Conservation (phyloP, 1,140 invertebrate species). For the Archivesica marissinica region DNA sequence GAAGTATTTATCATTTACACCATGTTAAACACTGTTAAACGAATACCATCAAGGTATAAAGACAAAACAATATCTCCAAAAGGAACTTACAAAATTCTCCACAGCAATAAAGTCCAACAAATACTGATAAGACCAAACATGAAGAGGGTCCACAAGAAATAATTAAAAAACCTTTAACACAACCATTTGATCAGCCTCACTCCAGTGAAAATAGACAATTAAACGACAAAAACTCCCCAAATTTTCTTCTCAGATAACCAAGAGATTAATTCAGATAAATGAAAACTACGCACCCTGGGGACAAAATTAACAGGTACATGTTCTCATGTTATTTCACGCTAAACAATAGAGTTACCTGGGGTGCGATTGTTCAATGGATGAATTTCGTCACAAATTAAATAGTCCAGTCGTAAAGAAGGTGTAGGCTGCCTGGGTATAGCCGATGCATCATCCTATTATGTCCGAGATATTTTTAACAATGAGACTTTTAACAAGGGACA, state of each 20-base stretch:
- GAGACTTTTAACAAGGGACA: conserved; percentile 46
- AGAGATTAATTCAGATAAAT: conserved; percentile 61
- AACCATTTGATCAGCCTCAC: conserved; percentile 4
- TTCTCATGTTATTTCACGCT: conserved; percentile 16
- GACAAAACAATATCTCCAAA: not conserved
- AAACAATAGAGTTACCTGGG: conserved; percentile 35
- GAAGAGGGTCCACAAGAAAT: conserved; percentile 27
- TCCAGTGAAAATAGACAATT: conserved; percentile 37
- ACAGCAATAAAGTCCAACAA: not conserved
- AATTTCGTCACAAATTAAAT: conserved; percentile 38
- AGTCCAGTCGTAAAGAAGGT: not conserved
- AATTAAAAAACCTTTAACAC: conserved; percentile 29
- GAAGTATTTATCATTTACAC: too few relatives aligned
- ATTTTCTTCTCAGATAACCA: conserved; percentile 20
- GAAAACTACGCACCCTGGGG: conserved; percentile 44
- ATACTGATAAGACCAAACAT: too few relatives aligned
- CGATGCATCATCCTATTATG: conserved; percentile 15
- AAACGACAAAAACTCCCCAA: conserved; percentile 16
- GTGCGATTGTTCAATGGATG: conserved; percentile 11
- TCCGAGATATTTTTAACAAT: conserved; percentile 34
- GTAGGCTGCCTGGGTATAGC: not conserved
- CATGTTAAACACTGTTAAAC: too few relatives aligned
- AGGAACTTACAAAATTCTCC: not conserved
- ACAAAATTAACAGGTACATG: conserved; percentile 53
- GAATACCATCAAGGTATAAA: too few relatives aligned